Percentiles rank a stretch among this genome's conserved stretches.
Evolutionary conservation across 1,140 invertebrate genomes (phyloP).

Genomic region (Scylla paramamosain): DNA sequence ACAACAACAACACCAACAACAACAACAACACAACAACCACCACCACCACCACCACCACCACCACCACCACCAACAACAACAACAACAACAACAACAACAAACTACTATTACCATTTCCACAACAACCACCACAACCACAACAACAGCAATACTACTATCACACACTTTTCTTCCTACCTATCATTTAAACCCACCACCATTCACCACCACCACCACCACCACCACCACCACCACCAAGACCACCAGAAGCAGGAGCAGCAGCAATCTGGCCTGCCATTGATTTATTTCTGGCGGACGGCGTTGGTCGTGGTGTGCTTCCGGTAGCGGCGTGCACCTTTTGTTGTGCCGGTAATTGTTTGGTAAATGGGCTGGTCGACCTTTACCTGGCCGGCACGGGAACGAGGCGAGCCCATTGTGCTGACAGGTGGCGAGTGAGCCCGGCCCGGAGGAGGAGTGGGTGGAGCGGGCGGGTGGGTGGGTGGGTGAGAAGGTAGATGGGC

Average conservation of each 20-base stretch:
- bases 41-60: no score
- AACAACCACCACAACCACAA: no score
- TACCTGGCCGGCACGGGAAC: conserved; percentile 2
- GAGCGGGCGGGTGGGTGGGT: background rate
- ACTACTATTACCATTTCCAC: no score
- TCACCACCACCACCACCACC: background rate
- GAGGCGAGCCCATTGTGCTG: conserved; percentile 2
- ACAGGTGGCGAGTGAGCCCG: background rate
- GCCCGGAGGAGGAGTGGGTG: background rate
- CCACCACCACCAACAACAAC: no score
- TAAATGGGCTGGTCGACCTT: conserved; percentile 64
- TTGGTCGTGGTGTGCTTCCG: conserved; percentile 1
- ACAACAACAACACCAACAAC: no score
- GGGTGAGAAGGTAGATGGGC: no score
- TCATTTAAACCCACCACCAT: background rate
- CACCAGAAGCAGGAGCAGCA: background rate
- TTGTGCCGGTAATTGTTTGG: conserved; percentile 62
- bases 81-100: no score
- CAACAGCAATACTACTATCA: background rate
- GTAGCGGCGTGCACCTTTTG: conserved; percentile 13
- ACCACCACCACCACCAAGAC: background rate
- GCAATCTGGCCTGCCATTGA: background rate
- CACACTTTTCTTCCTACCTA: background rate
- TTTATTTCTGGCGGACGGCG: background rate
- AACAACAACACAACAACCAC: no score